Evolutionary conservation across 2,888 invertebrate genomes (phyloP), one percentile per base, ranked within the genome.

Genomic region (Altica lythri): DNA sequence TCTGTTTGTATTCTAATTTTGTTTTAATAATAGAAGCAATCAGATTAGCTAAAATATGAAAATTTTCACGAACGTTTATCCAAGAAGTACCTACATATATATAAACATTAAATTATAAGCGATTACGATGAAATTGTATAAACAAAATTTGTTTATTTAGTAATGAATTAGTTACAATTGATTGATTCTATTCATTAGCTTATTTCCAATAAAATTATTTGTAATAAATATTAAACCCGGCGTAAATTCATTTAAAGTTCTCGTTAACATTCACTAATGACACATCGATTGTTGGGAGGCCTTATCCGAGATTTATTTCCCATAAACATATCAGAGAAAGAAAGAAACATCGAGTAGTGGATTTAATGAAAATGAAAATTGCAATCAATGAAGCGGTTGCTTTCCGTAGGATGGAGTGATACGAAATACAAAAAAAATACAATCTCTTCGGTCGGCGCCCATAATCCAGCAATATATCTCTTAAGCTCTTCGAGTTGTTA

Each of bases 381-480:
- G 43, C 34, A 35, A 35, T 35, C 34, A 35, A 35, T 35, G 35
- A 40, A 42, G 42, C 49, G 43, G n/a, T n/a, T n/a, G n/a, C 35
- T 43, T 47, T 46, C 46, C 27, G 19, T 47, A 47, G 45, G 46
- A 37, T 17, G 44, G 40, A 44, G 30, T 22, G 35, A 35, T 53
- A 58, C 56, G 57, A 16, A 61, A 66, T 64, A 63, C n/a, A n/a
- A 68, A 71, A 70, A 70, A 70, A 71, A 69, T 63, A 62, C 68
- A 62, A 66, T 66, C 63, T 64, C 63, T 62, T 59, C 63, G 35
- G 4, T 35, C 35, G 65, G 16, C 62, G 64, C 65, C 64, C 67
- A 68, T 71, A 70, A 71, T 69, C 70, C 70, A 42, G 66, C 67
- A 57, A 70, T 71, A 68, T 70, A 72, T 72, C 68, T 69, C 65